Evolutionary conservation across 2,113 vertebrate genomes (phyloP).

Genomic region (Coptodon rendalli): DNA sequence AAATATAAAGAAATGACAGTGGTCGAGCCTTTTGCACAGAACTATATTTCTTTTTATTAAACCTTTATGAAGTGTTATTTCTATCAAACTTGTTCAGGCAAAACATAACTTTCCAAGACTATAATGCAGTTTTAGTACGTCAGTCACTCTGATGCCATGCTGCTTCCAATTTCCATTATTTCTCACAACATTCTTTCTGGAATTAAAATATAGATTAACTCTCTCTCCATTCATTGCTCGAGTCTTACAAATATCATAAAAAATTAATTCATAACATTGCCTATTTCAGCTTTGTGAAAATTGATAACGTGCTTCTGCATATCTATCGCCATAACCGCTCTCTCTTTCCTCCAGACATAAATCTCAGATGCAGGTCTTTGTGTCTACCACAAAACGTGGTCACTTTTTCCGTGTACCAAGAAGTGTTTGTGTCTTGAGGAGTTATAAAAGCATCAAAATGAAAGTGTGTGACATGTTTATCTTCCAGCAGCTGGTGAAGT

Average conservation of each 20-base stretch:
- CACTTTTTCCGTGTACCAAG: background rate
- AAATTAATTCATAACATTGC: background rate
- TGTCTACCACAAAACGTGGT: background rate
- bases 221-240: background rate
- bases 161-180: background rate
- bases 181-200: background rate
- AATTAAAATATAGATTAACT: slow-evolving; percentile 8
- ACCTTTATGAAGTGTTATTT: background rate
- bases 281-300: slow-evolving; percentile 21
- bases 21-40: background rate
- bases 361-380: slow-evolving; percentile 10
- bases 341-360: background rate
- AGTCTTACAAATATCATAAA: background rate
- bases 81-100: background rate
- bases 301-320: slow-evolving; percentile 22
- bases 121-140: background rate
- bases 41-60: background rate
- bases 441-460: background rate
- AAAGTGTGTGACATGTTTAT: slow-evolving; percentile 25
- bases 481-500: background rate
- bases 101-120: background rate
- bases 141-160: background rate
- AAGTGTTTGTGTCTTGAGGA: slow-evolving; percentile 8
- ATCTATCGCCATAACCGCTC: background rate
- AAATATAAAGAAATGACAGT: background rate